A percentile compares a stretch with the other conserved stretches of the same genome.
Conservation (phyloP, 2,888 invertebrate genomes). For the Harpalus rubripes region DNA sequence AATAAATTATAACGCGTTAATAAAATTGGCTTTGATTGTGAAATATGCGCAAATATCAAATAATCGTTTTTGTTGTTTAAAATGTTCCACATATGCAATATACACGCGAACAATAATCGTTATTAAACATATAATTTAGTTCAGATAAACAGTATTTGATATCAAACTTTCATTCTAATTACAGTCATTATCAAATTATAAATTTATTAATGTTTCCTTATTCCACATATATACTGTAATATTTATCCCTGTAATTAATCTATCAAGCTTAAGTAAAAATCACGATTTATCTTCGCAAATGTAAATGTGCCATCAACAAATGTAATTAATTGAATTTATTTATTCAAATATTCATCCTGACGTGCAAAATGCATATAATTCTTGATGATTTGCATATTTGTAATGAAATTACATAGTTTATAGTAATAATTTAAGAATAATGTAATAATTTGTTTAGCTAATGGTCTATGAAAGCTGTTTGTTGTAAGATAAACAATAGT, state of each 20-base stretch:
- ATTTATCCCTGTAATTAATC: not conserved
- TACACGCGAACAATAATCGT: not conserved
- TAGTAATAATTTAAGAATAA: constrained; percentile 16
- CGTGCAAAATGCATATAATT: constrained; percentile 19
- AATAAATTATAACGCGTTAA: constrained; percentile 11
- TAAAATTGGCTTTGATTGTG: not conserved
- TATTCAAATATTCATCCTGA: not conserved
- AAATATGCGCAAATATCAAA: not conserved
- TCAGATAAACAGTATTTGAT: constrained; percentile 25
- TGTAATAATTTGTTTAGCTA: constrained; percentile 16
- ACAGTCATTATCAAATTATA: constrained; percentile 31
- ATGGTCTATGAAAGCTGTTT: constrained; percentile 18
- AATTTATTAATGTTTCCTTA: constrained; percentile 38
- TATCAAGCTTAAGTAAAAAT: not conserved
- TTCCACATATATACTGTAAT: not conserved
- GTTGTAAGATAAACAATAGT: constrained; percentile 13
- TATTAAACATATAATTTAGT: constrained; percentile 15
- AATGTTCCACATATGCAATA: not conserved
- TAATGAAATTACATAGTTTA: not conserved
- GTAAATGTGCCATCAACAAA: not conserved
- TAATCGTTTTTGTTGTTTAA: not conserved
- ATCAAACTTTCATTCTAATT: constrained; percentile 40
- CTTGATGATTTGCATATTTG: constrained; percentile 14
- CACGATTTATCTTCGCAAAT: not conserved
- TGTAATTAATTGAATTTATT: constrained; percentile 16